Percentiles rank a stretch among this genome's conserved stretches.
phyloP scores from a whole-genome alignment of 92 coral and sea anemone species.

The Palythoa heliodiscus region DNA sequence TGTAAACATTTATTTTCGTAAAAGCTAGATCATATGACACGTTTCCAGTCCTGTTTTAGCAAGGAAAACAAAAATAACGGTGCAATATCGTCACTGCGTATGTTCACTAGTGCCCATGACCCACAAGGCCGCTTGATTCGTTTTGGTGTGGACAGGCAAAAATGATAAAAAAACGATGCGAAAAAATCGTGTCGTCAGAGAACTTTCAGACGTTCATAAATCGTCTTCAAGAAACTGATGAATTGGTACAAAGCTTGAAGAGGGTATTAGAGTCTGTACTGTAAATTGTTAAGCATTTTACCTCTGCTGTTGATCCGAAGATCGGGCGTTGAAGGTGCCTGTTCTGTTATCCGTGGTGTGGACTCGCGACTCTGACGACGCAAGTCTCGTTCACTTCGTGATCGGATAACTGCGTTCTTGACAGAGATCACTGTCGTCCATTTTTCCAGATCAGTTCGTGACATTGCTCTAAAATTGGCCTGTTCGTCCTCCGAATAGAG shows the following conservation, averaged over 20 bases:
- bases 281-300: neutral
- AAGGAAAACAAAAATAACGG: too few relatives aligned
- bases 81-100: too few relatives aligned
- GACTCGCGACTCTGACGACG: conserved; percentile 43
- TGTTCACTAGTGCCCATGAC: too few relatives aligned
- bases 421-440: conserved; percentile 93
- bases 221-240: neutral
- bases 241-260: neutral
- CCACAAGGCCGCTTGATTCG: too few relatives aligned
- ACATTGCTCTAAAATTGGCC: conserved; percentile 72
- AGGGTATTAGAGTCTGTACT: too few relatives aligned
- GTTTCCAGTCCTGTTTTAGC: too few relatives aligned
- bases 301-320: conserved; percentile 6
- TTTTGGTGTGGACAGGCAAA: too few relatives aligned
- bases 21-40: too few relatives aligned
- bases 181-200: too few relatives aligned
- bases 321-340: conserved; percentile 31
- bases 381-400: conserved; percentile 66
- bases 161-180: too few relatives aligned
- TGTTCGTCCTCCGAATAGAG: conserved; percentile 66
- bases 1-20: too few relatives aligned
- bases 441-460: conserved; percentile 88
- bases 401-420: conserved; percentile 71
- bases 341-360: conserved; percentile 41
- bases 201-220: too few relatives aligned